Percentiles rank a stretch among this genome's conserved stretches.
These are phyloP conservation scores for Druon quercuslanigerum DNA, from an alignment of 1,140 invertebrate genomes.

Conservation along the genomic window DNA sequence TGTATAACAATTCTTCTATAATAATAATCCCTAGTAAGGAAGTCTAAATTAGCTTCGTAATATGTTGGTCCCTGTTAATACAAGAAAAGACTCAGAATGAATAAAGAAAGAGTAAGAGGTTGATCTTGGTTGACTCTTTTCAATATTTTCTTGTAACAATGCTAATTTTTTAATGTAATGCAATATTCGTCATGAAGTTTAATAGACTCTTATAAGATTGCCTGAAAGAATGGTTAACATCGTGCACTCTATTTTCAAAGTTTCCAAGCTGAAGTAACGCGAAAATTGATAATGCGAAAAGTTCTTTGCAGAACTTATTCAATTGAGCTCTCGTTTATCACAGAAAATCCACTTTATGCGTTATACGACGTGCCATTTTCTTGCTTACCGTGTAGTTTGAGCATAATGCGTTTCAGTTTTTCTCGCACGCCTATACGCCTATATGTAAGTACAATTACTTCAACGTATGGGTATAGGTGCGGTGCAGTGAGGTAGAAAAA, in stretches of 20 bases:
- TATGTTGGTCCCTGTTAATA: too few species aligned
- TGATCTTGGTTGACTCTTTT: too few species aligned
- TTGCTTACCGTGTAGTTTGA: constrained; percentile 31
- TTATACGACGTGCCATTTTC: constrained; percentile 44
- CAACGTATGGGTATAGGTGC: constrained; percentile 36
- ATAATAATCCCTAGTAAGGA: too few species aligned
- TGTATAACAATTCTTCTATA: too few species aligned
- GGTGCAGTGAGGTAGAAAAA: constrained; percentile 19
- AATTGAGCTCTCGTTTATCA: constrained; percentile 47
- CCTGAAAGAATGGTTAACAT: not conserved
- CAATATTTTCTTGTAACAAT: too few species aligned
- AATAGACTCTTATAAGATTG: not conserved
- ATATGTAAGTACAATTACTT: constrained; percentile 40
- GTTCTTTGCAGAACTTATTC: constrained; percentile 34
- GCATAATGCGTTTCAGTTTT: constrained; percentile 40
- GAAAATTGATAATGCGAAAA: constrained; percentile 21
- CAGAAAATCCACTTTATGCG: constrained; percentile 41
- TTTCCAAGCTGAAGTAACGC: constrained; percentile 8
- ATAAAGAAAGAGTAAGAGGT: too few species aligned
- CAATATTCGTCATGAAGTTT: not conserved
- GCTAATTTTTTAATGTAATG: too few species aligned
- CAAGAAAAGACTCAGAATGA: too few species aligned
- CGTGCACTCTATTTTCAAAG: not conserved
- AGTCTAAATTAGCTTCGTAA: too few species aligned
- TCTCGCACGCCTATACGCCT: constrained; percentile 33